Base-by-base conservation (phyloP, 1,140 invertebrate species). In the Zaprionus inermis region DNA sequence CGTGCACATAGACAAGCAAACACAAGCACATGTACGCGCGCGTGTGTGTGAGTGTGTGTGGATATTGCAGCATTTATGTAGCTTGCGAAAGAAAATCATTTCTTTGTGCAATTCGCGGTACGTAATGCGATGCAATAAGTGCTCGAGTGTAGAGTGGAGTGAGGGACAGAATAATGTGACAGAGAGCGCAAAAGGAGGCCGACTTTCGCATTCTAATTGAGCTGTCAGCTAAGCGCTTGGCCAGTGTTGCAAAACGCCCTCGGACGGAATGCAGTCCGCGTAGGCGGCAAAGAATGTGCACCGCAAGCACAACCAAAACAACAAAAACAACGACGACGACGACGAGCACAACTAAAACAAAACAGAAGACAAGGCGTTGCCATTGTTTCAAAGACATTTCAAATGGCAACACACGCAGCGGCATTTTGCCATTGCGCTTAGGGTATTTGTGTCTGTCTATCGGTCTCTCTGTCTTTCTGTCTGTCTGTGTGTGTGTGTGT, bases 201-300 rank as follows among this genome's bases (percentile, higher is more conserved):
- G 77, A 56, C 52, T 56, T 69, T 44, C 76, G 56, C 68, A 82
- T 82, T 84, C 78, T 83, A 83, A 83, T 83, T 83, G 72, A 70
- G 76, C 57, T 57, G 72, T 58, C 38, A 64, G 55, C 65, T 56
- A 79, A 79, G 67, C 59, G 68, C 24, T n/a, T 16, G 38, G n/a
- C 30, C 79, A 82, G 82, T 82, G 76, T 79, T 85, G 82, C 83
- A 76, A 79, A 88, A 82, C 58, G 59, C 9, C 20, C 63, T 52
- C 38, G 28, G 55, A 41, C 32, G 52, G 14, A 24, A 58, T 58
- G 34, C 65, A 58, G 57, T 16, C 44, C 18, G 65, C 16, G 71
- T 69, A 56, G 71, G 71, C 57, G 71, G 20, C 56, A 60, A 72
- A 63, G 71, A 69, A 79, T 72, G 72, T 67, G 36, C 55, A 28